A percentile compares a stretch with the other conserved stretches of the same genome.
These are phyloP conservation scores for Bolinopsis microptera DNA, from an alignment of 37 sponge, comb jelly and placozoan species.

Conservation along the genomic window DNA sequence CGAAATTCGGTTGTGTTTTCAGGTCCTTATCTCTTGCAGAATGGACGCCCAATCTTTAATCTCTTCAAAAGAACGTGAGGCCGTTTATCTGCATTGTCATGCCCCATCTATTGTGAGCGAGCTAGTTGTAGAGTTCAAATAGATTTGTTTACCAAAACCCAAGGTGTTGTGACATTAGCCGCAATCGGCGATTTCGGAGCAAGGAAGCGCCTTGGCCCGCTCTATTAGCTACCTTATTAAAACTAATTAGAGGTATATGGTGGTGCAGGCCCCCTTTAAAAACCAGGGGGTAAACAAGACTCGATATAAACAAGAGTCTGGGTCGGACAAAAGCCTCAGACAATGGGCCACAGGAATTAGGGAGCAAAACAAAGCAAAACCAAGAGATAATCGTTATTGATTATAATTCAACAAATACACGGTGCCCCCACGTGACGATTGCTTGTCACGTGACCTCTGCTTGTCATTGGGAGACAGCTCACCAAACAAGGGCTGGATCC, in stretches of 20 bases:
- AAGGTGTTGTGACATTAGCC: neutral
- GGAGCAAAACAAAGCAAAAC: slow-evolving; percentile 13
- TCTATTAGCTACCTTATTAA: neutral
- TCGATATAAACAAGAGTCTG: slow-evolving; percentile 4
- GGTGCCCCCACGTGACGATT: too few species aligned
- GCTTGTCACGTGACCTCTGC: neutral
- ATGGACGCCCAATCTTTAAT: neutral
- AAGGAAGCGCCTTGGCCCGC: neutral
- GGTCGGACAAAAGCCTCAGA: neutral
- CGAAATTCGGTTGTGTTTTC: neutral
- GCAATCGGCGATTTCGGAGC: neutral
- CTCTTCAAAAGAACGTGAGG: neutral
- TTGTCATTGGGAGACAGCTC: slow-evolving; percentile 36
- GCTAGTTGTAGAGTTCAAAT: neutral
- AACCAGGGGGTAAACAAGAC: neutral
- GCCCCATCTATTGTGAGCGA: neutral
- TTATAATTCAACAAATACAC: slow-evolving; percentile 19
- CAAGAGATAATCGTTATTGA: slow-evolving; percentile 51
- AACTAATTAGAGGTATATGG: slow-evolving; percentile 51
- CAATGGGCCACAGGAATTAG: neutral
- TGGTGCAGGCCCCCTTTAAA: neutral
- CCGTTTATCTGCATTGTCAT: neutral
- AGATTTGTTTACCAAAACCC: neutral
- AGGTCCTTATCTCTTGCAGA: neutral
- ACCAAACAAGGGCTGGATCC: neutral